Percentiles rank a stretch among this genome's conserved stretches.
Evolutionary conservation across 2,888 invertebrate species (phyloP).

Genomic region (Pristionchus mayeri): DNA sequence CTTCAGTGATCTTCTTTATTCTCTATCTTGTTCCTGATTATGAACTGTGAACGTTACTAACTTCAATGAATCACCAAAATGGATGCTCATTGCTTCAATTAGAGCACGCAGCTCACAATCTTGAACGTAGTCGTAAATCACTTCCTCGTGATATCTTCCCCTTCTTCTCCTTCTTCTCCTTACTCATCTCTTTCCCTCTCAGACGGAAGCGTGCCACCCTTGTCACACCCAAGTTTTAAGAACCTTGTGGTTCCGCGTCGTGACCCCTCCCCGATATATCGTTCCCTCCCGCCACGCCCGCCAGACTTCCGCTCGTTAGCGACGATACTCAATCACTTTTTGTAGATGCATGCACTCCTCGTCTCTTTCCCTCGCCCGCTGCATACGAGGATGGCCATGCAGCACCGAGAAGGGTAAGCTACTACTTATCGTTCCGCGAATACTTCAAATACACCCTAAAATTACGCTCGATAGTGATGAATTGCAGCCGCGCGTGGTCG

Average conservation of each 20-base stretch:
- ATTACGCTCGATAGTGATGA: conserved; percentile 28
- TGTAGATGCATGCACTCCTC: conserved; percentile 28
- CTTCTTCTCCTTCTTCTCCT: background rate
- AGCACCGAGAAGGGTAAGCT: background rate
- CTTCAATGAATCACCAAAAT: no score
- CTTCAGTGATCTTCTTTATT: no score
- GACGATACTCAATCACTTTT: conserved; percentile 11
- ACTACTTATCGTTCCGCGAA: background rate
- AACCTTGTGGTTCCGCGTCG: conserved; percentile 5
- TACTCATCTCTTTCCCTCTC: background rate
- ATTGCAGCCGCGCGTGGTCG: conserved; percentile 19
- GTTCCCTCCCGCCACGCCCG: conserved; percentile 12
- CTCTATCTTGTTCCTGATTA: no score
- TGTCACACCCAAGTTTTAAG: conserved; percentile 38
- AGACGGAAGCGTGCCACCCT: background rate
- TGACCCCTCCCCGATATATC: background rate
- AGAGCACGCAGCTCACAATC: background rate
- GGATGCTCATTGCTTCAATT: no score
- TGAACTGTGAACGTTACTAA: no score
- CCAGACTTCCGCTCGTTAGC: conserved; percentile 33
- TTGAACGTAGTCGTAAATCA: background rate
- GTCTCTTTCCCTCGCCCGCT: conserved; percentile 25
- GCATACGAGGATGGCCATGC: background rate
- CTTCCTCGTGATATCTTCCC: background rate
- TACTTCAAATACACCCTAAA: background rate